phyloP scores from a whole-genome alignment of 2,797 vertebrate species.

The Enteromius fasciolatus region DNA sequence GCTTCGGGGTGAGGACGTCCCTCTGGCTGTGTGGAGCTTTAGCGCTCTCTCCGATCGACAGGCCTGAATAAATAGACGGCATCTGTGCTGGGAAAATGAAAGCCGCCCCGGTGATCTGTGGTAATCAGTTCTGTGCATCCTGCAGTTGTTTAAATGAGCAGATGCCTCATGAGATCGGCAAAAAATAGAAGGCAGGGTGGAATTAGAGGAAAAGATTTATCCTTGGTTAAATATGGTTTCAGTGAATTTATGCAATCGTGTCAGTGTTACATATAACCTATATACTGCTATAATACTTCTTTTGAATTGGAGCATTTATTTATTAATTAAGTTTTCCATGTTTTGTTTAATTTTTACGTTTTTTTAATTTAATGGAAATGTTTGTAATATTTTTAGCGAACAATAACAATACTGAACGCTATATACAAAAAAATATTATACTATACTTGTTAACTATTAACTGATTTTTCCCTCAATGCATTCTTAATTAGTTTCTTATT shows the following conservation, averaged over 20 bases:
- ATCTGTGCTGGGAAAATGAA: background rate
- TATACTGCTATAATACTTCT: background rate
- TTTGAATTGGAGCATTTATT: background rate
- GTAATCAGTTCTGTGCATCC: background rate
- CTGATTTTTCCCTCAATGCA: too few relatives aligned
- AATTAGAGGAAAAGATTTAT: conserved; percentile 4
- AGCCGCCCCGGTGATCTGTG: conserved; percentile 4
- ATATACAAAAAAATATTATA: too few relatives aligned
- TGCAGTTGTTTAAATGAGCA: background rate
- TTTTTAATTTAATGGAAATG: background rate
- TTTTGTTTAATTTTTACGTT: background rate
- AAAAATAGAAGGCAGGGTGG: background rate
- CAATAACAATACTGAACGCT: background rate
- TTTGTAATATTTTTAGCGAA: background rate
- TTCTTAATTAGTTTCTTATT: too few relatives aligned
- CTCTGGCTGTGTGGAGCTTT: background rate
- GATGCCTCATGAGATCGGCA: background rate
- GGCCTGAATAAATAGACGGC: background rate
- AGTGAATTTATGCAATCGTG: background rate
- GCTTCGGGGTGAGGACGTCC: background rate
- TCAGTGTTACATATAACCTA: background rate
- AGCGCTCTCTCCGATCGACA: background rate
- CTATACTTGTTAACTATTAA: too few relatives aligned
- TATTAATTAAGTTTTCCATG: background rate
- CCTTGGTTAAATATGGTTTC: background rate